A percentile compares a stretch with the other conserved stretches of the same genome.
These are phyloP conservation scores for Lasioglossum lativentre DNA, from an alignment of 2,888 invertebrate genomes.

Conservation along the genomic window DNA sequence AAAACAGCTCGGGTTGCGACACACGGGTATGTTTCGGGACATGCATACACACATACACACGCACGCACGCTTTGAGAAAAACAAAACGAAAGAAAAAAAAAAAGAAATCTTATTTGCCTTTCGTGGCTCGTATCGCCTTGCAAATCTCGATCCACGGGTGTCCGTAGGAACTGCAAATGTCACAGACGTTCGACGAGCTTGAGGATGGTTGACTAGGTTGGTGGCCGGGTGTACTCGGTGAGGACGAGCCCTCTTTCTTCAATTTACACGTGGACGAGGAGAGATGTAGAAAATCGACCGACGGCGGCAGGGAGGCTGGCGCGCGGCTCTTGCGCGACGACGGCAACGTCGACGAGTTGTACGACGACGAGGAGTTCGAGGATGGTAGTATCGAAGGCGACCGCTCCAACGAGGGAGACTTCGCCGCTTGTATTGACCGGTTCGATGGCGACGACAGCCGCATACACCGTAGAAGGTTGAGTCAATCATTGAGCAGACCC, in stretches of 20 bases:
- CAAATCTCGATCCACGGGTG: slow-evolving; percentile 86
- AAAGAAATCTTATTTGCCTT: slow-evolving; percentile 75
- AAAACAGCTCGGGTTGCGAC: slow-evolving; percentile 4
- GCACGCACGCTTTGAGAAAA: slow-evolving; percentile 29
- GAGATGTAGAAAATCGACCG: slow-evolving; percentile 85
- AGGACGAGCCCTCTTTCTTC: slow-evolving; percentile 74
- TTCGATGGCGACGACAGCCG: slow-evolving; percentile 79
- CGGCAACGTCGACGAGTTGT: slow-evolving; percentile 81
- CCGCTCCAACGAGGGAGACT: slow-evolving; percentile 76
- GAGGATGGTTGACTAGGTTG: slow-evolving; percentile 82
- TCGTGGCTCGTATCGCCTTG: slow-evolving; percentile 85
- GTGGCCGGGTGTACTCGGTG: slow-evolving; percentile 77
- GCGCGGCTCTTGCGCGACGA: slow-evolving; percentile 79
- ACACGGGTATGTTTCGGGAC: slow-evolving; percentile 42
- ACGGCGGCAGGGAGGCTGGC: slow-evolving; percentile 83
- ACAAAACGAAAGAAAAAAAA: neutral
- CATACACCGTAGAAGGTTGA: slow-evolving; percentile 86
- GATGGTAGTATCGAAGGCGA: slow-evolving; percentile 76
- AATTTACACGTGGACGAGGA: slow-evolving; percentile 72
- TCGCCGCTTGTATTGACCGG: slow-evolving; percentile 73
- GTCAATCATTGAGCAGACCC: slow-evolving; percentile 89
- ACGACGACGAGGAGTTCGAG: slow-evolving; percentile 74
- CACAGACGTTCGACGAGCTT: slow-evolving; percentile 83
- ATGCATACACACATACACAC: slow-evolving; percentile 42
- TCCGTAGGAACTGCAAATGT: slow-evolving; percentile 86